Percentiles rank a stretch among this genome's conserved stretches.
Conservation (phyloP, 2,888 invertebrate species). For the Melanargia galathea region DNA sequence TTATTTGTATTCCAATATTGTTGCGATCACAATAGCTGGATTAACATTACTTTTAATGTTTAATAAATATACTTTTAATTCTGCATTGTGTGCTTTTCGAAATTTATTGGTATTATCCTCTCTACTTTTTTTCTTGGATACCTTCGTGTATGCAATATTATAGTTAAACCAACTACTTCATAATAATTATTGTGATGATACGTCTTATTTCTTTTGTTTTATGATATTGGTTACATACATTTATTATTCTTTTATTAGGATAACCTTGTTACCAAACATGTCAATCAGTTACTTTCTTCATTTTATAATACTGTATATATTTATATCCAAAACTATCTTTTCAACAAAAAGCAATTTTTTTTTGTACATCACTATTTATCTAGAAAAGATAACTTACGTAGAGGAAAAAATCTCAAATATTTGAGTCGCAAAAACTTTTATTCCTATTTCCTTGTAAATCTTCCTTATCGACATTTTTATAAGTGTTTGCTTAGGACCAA, state of each 20-base stretch:
- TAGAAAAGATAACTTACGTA: not conserved
- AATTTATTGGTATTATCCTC: constrained; percentile 28
- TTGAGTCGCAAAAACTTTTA: constrained; percentile 34
- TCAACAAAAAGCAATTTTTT: not conserved
- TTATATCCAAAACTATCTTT: not conserved
- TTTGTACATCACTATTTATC: not conserved
- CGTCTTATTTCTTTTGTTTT: not conserved
- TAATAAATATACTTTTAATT: constrained; percentile 38
- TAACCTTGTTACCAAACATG: no score
- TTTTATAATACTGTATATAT: not conserved
- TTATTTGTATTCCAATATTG: constrained; percentile 51
- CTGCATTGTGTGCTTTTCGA: constrained; percentile 27
- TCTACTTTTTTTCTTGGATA: constrained; percentile 22
- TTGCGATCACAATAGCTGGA: constrained; percentile 39
- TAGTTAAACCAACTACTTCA: not conserved
- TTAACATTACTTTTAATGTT: constrained; percentile 44
- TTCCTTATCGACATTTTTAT: constrained; percentile 45
- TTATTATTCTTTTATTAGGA: no score
- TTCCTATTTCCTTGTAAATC: constrained; percentile 44
- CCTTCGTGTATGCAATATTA: not conserved
- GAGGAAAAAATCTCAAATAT: constrained; percentile 12
- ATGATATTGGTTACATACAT: no score
- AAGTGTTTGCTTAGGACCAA: constrained; percentile 57
- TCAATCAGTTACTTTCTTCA: no score
- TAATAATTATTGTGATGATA: not conserved